Evolutionary conservation across 2,797 vertebrate genomes (phyloP).

Genomic region (Spheniscus humboldti): DNA sequence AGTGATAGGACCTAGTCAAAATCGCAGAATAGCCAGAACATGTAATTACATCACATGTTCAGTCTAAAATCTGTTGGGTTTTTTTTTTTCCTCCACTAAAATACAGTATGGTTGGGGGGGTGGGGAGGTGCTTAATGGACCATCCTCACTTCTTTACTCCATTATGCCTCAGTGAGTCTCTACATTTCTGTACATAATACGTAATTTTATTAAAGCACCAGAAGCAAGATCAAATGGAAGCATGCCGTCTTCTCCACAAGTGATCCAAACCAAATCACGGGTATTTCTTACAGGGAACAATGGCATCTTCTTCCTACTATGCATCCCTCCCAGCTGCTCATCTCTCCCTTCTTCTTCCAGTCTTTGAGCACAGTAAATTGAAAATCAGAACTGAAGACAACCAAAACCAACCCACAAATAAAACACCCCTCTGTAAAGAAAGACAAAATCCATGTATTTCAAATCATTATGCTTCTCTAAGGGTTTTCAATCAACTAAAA

Average conservation of each 20-base stretch:
- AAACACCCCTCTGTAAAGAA: neutral
- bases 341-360: neutral
- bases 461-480: neutral
- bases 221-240: neutral
- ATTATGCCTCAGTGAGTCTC: neutral
- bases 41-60: neutral
- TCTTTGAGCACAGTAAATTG: neutral
- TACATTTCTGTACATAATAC: neutral
- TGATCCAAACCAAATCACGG: neutral
- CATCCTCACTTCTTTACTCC: neutral
- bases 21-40: neutral
- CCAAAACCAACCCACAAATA: neutral
- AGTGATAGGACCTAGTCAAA: neutral
- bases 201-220: neutral
- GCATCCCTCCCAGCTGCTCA: neutral
- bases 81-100: neutral
- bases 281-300: neutral
- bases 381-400: neutral
- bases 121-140: neutral
- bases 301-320: neutral
- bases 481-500: neutral
- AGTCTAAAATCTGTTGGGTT: neutral
- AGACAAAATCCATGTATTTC: neutral
- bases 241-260: neutral
- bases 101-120: neutral